Base-by-base conservation (phyloP, 2,113 vertebrate species). In the Rallus limicola region DNA sequence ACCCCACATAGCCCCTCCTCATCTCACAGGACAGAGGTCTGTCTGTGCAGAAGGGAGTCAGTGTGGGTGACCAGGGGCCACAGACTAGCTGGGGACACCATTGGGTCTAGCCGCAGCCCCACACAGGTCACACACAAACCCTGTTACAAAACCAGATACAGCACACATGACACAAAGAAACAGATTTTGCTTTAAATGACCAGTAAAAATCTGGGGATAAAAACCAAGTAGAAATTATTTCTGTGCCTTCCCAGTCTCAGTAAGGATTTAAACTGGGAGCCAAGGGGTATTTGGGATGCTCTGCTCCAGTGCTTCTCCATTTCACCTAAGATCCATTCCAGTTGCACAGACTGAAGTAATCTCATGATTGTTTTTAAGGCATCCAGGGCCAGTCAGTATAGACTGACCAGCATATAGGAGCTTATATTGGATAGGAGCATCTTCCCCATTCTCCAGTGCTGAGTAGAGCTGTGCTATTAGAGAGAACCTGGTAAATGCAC, bases 211-310 rank as follows among this genome's bases (percentile, higher is more conserved):
- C 42, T 2, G 7, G 62, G n/a, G 34, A 63, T 72, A 88, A 92
- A 93, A 38, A 46, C 24, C 63, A 88, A 77, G 55, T 38, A 36
- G 76, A 93, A 82, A 36, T 42, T 25, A 79, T 84, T 83, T 86
- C 65, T 88, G 44, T 70, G 40, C 59, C 55, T 84, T 93, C 78
- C 58, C 87, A 79, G 42, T 63, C 62, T 87, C 70, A 79, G 91
- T 95, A 92, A 48, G 31, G 75, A 85, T 76, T 87, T 87, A 64
- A 87, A 79, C 20, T 11, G 53, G 83, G 33, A 93, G 87, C 34
- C 83, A 93, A 95, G 38, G 31, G 19, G 24, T 93, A 29, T 91
- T 92, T 53, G 65, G 60, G 44, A 71, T 71, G 64, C 29, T 83
- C 33, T 88, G 80, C 53, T 90, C 48, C 72, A 86, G 33, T 56